A percentile compares a stretch with the other conserved stretches of the same genome.
Conservation (phyloP, 2,113 vertebrate species). For the Amphiprion ocellaris region DNA sequence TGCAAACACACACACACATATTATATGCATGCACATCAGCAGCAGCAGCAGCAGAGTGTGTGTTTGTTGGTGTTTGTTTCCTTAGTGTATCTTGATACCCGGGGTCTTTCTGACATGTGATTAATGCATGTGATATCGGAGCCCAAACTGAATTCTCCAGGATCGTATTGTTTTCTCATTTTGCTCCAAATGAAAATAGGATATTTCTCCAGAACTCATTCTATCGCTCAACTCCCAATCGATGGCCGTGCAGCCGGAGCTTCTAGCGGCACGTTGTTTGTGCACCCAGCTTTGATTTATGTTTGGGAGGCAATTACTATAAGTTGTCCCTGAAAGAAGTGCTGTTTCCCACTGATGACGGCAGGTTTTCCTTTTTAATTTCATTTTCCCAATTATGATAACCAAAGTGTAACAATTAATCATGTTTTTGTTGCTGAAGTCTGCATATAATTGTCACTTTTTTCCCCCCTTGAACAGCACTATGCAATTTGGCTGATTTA, state of each 20-base stretch:
- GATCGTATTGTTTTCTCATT: constrained; percentile 68
- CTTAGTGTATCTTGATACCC: constrained; percentile 51
- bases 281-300: constrained; percentile 64
- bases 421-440: constrained; percentile 74
- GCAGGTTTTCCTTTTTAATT: constrained; percentile 78
- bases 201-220: constrained; percentile 67
- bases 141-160: constrained; percentile 57
- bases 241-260: constrained; percentile 39
- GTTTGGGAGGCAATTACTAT: constrained; percentile 70
- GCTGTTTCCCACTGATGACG: constrained; percentile 66
- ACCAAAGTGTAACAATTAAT: constrained; percentile 79
- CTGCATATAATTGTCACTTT: constrained; percentile 72
- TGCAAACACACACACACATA: constrained; percentile 10
- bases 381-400: constrained; percentile 73
- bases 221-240: constrained; percentile 61
- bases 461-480: constrained; percentile 25
- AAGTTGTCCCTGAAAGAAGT: constrained; percentile 62
- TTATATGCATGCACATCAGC: no score
- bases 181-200: constrained; percentile 69
- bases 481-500: constrained; percentile 72
- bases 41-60: not conserved
- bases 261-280: constrained; percentile 19
- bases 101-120: constrained; percentile 62
- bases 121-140: constrained; percentile 69
- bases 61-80: constrained; percentile 33